Conservation (phyloP, 2,797 vertebrate genomes). For the Malacoraja senta region DNA sequence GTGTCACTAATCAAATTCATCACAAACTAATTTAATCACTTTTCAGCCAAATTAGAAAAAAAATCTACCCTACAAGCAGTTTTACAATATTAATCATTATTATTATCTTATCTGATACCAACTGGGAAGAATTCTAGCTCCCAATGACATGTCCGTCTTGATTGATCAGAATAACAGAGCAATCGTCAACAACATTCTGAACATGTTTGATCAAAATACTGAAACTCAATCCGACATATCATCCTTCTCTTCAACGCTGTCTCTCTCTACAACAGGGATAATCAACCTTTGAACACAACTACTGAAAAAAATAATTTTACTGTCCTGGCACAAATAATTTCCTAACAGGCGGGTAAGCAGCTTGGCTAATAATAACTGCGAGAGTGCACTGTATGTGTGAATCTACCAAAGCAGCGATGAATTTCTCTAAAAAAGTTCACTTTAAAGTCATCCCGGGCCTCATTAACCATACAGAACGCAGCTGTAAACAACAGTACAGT, state of each 20-base stretch:
- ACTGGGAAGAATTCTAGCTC: background rate
- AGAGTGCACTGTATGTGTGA: background rate
- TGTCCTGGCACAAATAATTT: background rate
- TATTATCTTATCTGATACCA: background rate
- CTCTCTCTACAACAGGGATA: background rate
- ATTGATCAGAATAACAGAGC: background rate
- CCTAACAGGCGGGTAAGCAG: background rate
- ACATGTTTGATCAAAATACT: background rate
- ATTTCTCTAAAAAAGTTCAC: background rate
- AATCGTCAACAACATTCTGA: background rate
- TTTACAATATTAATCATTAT: background rate
- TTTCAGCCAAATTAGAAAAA: too few relatives aligned
- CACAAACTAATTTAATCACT: too few relatives aligned
- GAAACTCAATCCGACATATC: background rate
- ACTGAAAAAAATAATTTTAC: background rate
- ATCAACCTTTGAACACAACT: background rate
- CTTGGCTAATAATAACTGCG: background rate
- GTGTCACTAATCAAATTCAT: too few relatives aligned
- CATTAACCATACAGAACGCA: background rate
- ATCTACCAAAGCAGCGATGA: background rate
- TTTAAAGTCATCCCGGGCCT: background rate
- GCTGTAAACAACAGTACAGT: background rate
- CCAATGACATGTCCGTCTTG: background rate
- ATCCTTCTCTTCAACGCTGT: background rate
- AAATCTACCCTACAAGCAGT: background rate